These are phyloP conservation scores for Melanerpes formicivorus DNA, from an alignment of 2,113 vertebrate genomes.

Conservation along the genomic window DNA sequence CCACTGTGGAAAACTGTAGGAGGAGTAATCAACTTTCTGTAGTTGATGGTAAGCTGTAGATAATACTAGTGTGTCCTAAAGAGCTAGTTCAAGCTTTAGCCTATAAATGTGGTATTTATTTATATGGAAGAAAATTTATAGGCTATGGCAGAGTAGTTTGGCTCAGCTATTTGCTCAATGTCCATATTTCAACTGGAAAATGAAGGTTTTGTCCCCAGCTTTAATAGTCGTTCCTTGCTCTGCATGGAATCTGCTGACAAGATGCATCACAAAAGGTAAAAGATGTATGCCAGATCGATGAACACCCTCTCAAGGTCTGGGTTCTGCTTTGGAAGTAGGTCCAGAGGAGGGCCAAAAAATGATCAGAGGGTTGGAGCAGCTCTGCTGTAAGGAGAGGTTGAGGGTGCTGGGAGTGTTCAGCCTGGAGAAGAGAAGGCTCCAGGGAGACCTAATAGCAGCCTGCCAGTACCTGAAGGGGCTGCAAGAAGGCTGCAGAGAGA, in stretches of 20 bases:
- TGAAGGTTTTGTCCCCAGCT: neutral
- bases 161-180: neutral
- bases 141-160: neutral
- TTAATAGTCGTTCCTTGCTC: neutral
- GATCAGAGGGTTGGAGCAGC: too few species aligned
- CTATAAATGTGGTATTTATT: neutral
- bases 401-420: too few species aligned
- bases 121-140: neutral
- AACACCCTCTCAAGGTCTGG: neutral
- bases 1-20: fast-evolving
- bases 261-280: neutral
- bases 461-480: too few species aligned
- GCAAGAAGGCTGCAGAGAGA: too few species aligned
- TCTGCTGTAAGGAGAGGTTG: too few species aligned
- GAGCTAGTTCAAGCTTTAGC: neutral
- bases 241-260: neutral
- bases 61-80: neutral
- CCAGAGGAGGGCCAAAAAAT: too few species aligned
- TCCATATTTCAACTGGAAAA: neutral
- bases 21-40: neutral
- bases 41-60: neutral
- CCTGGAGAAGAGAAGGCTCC: too few species aligned
- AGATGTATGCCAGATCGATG: neutral
- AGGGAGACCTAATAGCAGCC: too few species aligned
- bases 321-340: neutral